A percentile compares a stretch with the other conserved stretches of the same genome.
These are phyloP conservation scores for Tetraneura akinire DNA, from an alignment of 1,140 invertebrate genomes.

Conservation along the genomic window DNA sequence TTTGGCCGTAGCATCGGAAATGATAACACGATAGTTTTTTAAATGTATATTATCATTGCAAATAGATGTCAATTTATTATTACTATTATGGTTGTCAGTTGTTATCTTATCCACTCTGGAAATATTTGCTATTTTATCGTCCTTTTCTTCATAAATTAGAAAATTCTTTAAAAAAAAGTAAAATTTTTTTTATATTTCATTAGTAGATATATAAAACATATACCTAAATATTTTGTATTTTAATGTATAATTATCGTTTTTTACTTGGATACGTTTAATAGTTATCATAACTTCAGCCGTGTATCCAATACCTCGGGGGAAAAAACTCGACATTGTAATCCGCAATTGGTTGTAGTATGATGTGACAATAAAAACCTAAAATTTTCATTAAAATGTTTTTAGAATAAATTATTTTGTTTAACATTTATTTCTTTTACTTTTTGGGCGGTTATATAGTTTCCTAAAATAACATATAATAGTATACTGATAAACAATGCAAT, in stretches of 20 bases:
- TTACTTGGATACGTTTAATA: constrained; percentile 64
- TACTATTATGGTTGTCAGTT: background rate
- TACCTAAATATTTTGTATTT: too few relatives aligned
- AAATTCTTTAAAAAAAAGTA: background rate
- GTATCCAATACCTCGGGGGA: constrained; percentile 67
- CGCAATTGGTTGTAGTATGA: constrained; percentile 71
- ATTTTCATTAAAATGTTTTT: too few relatives aligned
- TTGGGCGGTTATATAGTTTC: constrained; percentile 70
- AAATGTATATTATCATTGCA: too few relatives aligned
- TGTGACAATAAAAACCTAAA: background rate
- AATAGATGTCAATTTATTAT: too few relatives aligned
- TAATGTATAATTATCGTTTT: too few relatives aligned
- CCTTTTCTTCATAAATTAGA: background rate
- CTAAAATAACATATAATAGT: constrained; percentile 72
- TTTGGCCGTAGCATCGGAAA: background rate
- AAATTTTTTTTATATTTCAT: too few relatives aligned
- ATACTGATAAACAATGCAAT: constrained; percentile 78
- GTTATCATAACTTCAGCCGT: constrained; percentile 68
- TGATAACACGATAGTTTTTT: constrained; percentile 55
- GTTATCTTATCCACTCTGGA: background rate
- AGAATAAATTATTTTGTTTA: too few relatives aligned
- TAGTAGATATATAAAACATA: background rate
- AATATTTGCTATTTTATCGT: background rate
- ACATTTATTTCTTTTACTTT: constrained; percentile 63
- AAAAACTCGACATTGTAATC: constrained; percentile 68